phyloP scores from a whole-genome alignment of 2,888 invertebrate genomes.

The Macaria liturata region DNA sequence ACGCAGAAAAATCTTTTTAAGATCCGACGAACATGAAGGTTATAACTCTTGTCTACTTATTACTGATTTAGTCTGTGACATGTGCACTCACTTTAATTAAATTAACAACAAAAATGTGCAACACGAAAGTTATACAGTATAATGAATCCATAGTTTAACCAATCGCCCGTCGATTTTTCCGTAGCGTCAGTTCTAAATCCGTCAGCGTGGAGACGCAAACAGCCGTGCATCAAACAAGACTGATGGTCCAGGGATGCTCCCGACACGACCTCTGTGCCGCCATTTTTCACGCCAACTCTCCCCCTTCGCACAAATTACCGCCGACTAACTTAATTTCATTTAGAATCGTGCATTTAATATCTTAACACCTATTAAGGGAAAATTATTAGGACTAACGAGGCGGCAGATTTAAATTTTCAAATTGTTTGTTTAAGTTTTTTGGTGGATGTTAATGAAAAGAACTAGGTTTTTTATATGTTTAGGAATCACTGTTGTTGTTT shows the following conservation, averaged over 20 bases:
- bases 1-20: too few species aligned
- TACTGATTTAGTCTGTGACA: too few species aligned
- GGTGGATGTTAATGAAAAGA: not conserved
- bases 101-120: too few species aligned
- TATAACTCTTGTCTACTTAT: too few species aligned
- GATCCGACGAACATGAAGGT: too few species aligned
- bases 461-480: too few species aligned
- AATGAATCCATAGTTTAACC: too few species aligned
- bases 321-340: slow-evolving; percentile 53
- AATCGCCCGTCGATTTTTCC: not conserved
- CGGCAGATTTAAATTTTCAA: not conserved
- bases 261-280: slow-evolving; percentile 39
- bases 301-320: slow-evolving; percentile 44
- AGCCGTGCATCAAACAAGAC: slow-evolving; percentile 44
- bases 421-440: too few species aligned
- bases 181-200: slow-evolving; percentile 18
- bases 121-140: too few species aligned
- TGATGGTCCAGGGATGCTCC: slow-evolving; percentile 41
- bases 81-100: too few species aligned
- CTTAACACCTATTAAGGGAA: slow-evolving; percentile 6
- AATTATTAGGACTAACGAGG: not conserved
- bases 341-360: slow-evolving; percentile 39
- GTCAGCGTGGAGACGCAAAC: slow-evolving; percentile 30
- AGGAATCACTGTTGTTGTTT: too few species aligned
- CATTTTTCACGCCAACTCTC: slow-evolving; percentile 53